phyloP scores from a whole-genome alignment of 2,113 vertebrate species.

The Halcyon malimbica region DNA sequence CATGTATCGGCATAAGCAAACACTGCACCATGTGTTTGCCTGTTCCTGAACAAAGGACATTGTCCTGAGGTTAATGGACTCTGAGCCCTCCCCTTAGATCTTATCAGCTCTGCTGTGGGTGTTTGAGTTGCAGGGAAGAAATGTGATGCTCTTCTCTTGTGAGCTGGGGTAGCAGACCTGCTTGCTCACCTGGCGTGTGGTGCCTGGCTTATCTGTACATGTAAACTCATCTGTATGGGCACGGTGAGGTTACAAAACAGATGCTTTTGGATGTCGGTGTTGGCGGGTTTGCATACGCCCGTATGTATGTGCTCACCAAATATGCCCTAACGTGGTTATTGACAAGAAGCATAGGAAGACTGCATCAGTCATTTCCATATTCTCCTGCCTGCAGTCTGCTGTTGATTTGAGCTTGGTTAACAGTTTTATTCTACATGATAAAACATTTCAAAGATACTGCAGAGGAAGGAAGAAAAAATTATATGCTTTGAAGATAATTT shows the following conservation, averaged over 20 bases:
- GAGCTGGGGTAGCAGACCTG: neutral
- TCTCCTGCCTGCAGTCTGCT: neutral
- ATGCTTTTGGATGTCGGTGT: neutral
- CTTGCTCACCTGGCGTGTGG: neutral
- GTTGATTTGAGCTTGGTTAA: neutral
- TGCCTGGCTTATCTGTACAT: neutral
- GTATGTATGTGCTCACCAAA: neutral
- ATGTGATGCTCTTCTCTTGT: neutral
- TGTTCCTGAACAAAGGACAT: neutral
- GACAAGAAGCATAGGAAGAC: neutral
- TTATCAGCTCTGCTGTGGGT: neutral
- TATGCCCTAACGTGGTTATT: neutral
- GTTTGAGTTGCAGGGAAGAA: neutral
- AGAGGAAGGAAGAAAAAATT: neutral
- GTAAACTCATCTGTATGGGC: neutral
- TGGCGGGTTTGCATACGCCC: neutral
- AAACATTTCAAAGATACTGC: neutral
- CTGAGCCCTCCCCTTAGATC: neutral
- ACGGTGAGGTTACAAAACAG: neutral
- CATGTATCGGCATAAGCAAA: neutral
- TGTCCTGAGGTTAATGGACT: neutral
- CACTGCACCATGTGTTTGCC: neutral
- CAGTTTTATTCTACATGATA: neutral
- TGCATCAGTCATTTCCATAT: neutral
- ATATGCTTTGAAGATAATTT: neutral